Percentiles rank a stretch among this genome's conserved stretches.
Evolutionary conservation across 2,888 invertebrate genomes (phyloP).

Genomic region (Drosophila niveifrons): DNA sequence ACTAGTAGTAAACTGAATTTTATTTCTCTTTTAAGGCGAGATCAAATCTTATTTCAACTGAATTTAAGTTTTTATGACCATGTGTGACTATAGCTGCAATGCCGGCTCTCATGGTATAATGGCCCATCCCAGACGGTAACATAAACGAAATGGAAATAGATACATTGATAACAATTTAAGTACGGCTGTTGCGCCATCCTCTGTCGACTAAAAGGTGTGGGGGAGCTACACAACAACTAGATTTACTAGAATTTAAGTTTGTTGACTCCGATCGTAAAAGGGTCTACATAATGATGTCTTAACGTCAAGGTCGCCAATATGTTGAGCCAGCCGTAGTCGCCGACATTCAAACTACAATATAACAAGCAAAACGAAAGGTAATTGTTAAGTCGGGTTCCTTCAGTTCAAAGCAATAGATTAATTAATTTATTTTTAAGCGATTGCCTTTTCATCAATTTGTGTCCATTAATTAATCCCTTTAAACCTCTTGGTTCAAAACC

Average conservation of each 20-base stretch:
- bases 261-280: slow-evolving; percentile 63
- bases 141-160: slow-evolving; percentile 75
- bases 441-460: slow-evolving; percentile 53
- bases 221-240: slow-evolving; percentile 35
- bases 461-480: slow-evolving; percentile 62
- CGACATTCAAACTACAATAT: slow-evolving; percentile 20
- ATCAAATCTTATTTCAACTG: slow-evolving; percentile 72
- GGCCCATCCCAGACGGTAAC: slow-evolving; percentile 36
- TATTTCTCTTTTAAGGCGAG: slow-evolving; percentile 41
- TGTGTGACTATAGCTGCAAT: slow-evolving; percentile 15
- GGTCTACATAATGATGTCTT: slow-evolving; percentile 28
- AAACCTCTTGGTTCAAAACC: slow-evolving; percentile 55
- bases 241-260: slow-evolving; percentile 71
- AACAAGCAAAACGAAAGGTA: slow-evolving; percentile 50
- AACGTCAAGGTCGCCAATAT: slow-evolving; percentile 45
- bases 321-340: slow-evolving; percentile 22
- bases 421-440: slow-evolving; percentile 62
- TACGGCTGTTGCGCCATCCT: slow-evolving; percentile 39
- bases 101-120: slow-evolving; percentile 50
- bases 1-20: slow-evolving; percentile 2
- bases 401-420: slow-evolving; percentile 49
- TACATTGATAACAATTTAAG: slow-evolving; percentile 75
- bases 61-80: slow-evolving; percentile 63
- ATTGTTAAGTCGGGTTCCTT: slow-evolving; percentile 61
- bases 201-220: slow-evolving; percentile 30